Evolutionary conservation across 2,113 vertebrate genomes (phyloP).

Genomic region (Tonatia bakeri): DNA sequence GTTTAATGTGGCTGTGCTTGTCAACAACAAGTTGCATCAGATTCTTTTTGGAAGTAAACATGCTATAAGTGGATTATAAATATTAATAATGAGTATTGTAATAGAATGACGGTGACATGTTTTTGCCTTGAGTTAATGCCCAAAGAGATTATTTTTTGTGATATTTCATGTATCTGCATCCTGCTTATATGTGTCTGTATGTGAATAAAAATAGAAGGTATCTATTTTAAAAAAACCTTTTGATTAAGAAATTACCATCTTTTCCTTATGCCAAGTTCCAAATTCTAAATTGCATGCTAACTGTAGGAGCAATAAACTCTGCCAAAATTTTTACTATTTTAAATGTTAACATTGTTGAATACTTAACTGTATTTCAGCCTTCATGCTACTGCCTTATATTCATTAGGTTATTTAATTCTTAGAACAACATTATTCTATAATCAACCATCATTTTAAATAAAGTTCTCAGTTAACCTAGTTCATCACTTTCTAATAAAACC

Average conservation of each 20-base stretch:
- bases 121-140: conserved; percentile 25
- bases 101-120: background rate
- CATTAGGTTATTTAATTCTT: background rate
- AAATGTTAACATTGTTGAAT: background rate
- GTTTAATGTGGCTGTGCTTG: background rate
- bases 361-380: background rate
- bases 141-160: background rate
- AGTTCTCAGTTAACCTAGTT: background rate
- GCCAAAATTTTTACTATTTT: background rate
- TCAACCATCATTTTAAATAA: conserved; percentile 7
- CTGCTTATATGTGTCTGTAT: background rate
- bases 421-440: background rate
- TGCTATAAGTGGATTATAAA: background rate
- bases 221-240: background rate
- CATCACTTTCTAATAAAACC: background rate
- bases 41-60: background rate
- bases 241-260: background rate
- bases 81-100: background rate
- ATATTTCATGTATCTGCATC: background rate
- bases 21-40: background rate
- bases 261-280: background rate
- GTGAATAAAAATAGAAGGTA: background rate
- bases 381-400: background rate
- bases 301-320: background rate
- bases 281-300: background rate